These are phyloP conservation scores for Plebejus anna DNA, from an alignment of 2,888 invertebrate species.

Conservation along the genomic window DNA sequence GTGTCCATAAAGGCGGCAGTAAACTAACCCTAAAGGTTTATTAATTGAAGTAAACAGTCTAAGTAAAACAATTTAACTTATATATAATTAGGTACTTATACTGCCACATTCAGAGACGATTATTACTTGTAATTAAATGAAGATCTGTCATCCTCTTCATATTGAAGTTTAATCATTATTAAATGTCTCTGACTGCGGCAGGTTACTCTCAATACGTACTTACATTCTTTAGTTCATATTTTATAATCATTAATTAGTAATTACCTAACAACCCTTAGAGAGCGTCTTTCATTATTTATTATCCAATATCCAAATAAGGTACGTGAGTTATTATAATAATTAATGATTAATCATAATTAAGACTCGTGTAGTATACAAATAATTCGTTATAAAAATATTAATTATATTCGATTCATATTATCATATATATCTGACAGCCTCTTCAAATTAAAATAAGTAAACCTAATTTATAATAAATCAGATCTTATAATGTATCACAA, in stretches of 20 bases:
- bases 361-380: not conserved
- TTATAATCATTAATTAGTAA: not conserved
- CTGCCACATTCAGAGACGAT: no score
- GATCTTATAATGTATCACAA: slow-evolving; percentile 4
- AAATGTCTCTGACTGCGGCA: no score
- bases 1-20: no score
- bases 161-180: no score
- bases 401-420: not conserved
- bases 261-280: not conserved
- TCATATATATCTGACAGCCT: not conserved
- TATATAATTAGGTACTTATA: no score
- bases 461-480: not conserved
- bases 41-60: not conserved
- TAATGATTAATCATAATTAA: not conserved
- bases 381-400: not conserved
- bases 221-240: not conserved
- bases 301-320: not conserved
- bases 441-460: not conserved
- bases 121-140: no score
- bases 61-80: not conserved
- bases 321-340: not conserved
- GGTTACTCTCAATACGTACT: no score
- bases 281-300: not conserved
- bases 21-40: not conserved
- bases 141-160: no score